Conservation (phyloP, 2,888 invertebrate genomes). For the Campoplex capitator region DNA sequence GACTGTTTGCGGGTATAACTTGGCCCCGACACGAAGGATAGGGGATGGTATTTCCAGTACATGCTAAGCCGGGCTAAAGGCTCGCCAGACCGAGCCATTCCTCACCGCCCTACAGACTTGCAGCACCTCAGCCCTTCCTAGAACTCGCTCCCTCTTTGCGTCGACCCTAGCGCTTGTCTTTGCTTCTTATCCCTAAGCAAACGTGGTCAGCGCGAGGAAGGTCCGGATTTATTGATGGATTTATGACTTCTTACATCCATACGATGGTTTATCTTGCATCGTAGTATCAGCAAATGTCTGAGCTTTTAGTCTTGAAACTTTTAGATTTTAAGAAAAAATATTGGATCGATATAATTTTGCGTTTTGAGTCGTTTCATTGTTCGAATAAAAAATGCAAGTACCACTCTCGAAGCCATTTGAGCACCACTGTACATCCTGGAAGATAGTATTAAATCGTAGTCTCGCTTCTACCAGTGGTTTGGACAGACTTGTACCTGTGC, state of each 20-base stretch:
- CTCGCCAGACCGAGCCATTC: conserved; percentile 84
- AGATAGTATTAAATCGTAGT: conserved; percentile 83
- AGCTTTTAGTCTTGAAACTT: not conserved
- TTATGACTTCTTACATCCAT: conserved; percentile 73
- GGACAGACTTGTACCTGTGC: conserved; percentile 79
- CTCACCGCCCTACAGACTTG: conserved; percentile 80
- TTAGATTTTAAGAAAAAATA: not conserved
- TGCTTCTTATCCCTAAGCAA: conserved; percentile 83
- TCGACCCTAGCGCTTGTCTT: conserved; percentile 80
- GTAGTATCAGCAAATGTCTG: not conserved
- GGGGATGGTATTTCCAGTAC: conserved; percentile 82
- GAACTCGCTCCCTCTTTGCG: conserved; percentile 62
- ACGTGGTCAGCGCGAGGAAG: conserved; percentile 80
- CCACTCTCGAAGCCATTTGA: conserved; percentile 82
- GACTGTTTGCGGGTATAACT: conserved; percentile 85
- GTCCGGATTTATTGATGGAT: conserved; percentile 83
- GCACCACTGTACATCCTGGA: conserved; percentile 83
- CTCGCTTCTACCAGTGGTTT: conserved; percentile 76
- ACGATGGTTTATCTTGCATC: conserved; percentile 28
- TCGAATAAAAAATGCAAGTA: conserved; percentile 63
- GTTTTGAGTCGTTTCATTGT: not conserved
- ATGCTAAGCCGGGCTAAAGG: conserved; percentile 84
- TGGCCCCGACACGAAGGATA: conserved; percentile 84
- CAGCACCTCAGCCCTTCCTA: conserved; percentile 74
- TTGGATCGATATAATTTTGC: not conserved